Evolutionary conservation across 1,140 invertebrate species (phyloP), one percentile per base, ranked within the genome.

Genomic region (Glossosoma conforme): DNA sequence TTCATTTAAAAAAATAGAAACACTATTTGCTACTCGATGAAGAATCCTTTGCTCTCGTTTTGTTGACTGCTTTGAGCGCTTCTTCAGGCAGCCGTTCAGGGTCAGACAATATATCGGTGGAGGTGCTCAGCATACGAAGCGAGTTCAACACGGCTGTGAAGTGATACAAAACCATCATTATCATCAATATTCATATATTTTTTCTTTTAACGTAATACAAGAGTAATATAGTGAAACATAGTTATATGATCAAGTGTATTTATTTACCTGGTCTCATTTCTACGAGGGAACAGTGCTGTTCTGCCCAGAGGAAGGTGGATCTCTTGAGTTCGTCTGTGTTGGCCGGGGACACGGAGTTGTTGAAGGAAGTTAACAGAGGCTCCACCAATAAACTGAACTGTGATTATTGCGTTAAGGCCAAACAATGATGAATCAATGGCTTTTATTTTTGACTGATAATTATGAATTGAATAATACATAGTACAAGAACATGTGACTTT

Each of bases 201-300:
- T n/a, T n/a, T n/a, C n/a, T n/a, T n/a, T n/a, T n/a, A n/a, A n/a
- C n/a, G n/a, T n/a, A n/a, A n/a, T 37, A 9, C 10, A 37, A 10
- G 9, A 14, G n/a, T 28, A 8, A 8, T 28, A 8, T 28, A n/a
- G 25, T 28, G 25, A n/a, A 6, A 28, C n/a, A 33, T 33, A 33
- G 3, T 28, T 28, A 28, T 8, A n/a, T 6, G 6, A 28, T 28
- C 6, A 43, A 37, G 32, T 37, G 38, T 44, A 54, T 35, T 37
- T 25, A 63, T 60, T 69, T 79, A 95, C 93, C 87, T 70, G 91
- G 91, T 65, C 94, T 82, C 65, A 98, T 85, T 75, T 92, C 84
- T 54, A 90, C 84, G 48, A 98, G 80, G 9, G 92, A 93, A 72
- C 94, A 97, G 71, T 95, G 90, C 65, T 97, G 92, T 66, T 97